Base-by-base conservation (phyloP, 2,797 vertebrate genomes). In the Ispidina picta region DNA sequence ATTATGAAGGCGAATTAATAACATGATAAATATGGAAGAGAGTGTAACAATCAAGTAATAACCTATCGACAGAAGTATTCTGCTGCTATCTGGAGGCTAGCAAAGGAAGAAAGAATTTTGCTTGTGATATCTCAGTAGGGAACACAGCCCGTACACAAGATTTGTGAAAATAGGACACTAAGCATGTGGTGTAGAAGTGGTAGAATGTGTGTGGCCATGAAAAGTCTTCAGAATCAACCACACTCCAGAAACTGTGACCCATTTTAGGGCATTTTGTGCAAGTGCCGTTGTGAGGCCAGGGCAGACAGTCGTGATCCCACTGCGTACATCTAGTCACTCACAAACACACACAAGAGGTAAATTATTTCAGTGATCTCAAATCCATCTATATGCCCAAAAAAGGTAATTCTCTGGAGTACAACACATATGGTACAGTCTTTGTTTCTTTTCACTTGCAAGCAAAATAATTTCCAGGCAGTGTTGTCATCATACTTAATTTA, bases 1-100 rank as follows among this genome's bases (percentile, higher is more conserved):
- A 93, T 95, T 86, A 74, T 85, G 88, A 90, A 83, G 78, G 69
- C 69, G 87, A 96, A 95, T 96, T 96, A 96, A 96, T 93, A 93
- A 86, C 62, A 33, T 70, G 77, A 84, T 81, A 91, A 95, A 93
- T 81, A 59, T 1, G 13, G 56, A 49, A 60, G 77, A 26, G 12
- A 51, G 49, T 51, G 51, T 59, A 62, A 77, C 86, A 91, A 64
- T 54, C 83, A 64, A 87, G 80, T n/a, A 85, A 54, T 68, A 86
- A 82, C 52, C 62, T 55, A 80, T 31, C 1, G 5, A 73, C 74
- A 95, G 95, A 86, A 93, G 78, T 74, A 80, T 93, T 92, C 72
- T 94, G 92, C 95, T 93, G 89, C 83, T 93, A 51, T 44, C 92
- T 94, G 87, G 83, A 94, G 88, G 72, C 68, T 69, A 58, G 54